Percentiles rank a stretch among this genome's conserved stretches.
phyloP scores from a whole-genome alignment of 64 coral and sea anemone genomes.

The Montipora efflorescens region DNA sequence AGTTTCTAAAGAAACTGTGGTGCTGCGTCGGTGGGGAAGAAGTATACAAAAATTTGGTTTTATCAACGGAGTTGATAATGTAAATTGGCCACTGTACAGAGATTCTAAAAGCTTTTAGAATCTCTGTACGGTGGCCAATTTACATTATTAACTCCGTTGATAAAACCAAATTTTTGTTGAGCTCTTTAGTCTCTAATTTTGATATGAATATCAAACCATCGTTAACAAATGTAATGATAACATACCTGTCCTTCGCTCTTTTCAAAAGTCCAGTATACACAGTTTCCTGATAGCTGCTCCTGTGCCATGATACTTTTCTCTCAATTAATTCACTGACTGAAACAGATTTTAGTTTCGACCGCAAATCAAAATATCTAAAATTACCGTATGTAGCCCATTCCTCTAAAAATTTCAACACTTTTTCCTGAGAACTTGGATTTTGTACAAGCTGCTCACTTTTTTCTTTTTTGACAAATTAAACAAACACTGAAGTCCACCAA shows the following conservation, averaged over 20 bases:
- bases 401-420: not conserved
- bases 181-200: too few species aligned
- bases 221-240: not conserved
- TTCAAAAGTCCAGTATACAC: not conserved
- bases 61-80: too few species aligned
- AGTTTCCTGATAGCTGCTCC: not conserved
- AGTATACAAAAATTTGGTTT: too few species aligned
- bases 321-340: not conserved
- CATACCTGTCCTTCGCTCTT: not conserved
- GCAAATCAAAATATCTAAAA: not conserved
- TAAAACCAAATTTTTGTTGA: too few species aligned
- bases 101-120: too few species aligned
- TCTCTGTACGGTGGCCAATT: too few species aligned
- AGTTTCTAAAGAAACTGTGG: too few species aligned
- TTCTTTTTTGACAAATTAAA: not conserved
- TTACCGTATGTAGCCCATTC: not conserved
- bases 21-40: too few species aligned
- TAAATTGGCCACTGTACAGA: too few species aligned
- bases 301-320: not conserved
- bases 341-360: not conserved
- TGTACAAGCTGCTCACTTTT: not conserved
- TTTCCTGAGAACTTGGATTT: not conserved
- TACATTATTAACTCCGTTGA: too few species aligned
- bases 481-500: not conserved
- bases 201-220: not conserved